These are phyloP conservation scores for Pyrrhura leucotis DNA, from an alignment of 2,797 vertebrate genomes.

Conservation along the genomic window DNA sequence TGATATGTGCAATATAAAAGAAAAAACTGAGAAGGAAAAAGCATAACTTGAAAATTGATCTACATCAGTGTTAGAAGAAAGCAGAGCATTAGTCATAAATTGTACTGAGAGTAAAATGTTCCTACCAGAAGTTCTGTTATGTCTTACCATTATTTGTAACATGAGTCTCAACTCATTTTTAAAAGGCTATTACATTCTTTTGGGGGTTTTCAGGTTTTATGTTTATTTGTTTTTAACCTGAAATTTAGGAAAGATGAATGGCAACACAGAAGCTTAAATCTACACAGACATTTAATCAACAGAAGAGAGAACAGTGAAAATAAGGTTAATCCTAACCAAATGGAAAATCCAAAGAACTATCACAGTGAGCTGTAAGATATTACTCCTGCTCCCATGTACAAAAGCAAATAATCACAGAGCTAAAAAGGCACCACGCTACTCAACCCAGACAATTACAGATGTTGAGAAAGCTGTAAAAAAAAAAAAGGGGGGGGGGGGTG, in stretches of 20 bases:
- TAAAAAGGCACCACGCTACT: background rate
- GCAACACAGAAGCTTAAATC: background rate
- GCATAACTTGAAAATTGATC: background rate
- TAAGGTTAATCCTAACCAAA: background rate
- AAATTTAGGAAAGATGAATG: background rate
- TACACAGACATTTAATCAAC: background rate
- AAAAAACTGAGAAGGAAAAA: background rate
- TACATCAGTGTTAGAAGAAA: background rate
- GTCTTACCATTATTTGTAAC: background rate
- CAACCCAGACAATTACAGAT: rapidly evolving
- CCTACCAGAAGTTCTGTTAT: background rate
- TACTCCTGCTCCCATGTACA: background rate
- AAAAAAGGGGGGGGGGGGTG: background rate
- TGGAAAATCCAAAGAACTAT: background rate
- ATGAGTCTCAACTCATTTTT: background rate
- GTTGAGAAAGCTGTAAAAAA: background rate
- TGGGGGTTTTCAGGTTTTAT: background rate
- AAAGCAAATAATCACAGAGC: background rate
- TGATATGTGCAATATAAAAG: background rate
- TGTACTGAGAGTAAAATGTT: background rate
- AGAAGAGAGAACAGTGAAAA: background rate
- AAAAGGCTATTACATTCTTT: background rate
- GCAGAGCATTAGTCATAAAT: background rate
- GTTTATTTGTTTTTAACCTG: background rate
- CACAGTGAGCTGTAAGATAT: background rate